Evolutionary conservation across 2,888 invertebrate genomes (phyloP).

Genomic region (Thyatira batis): DNA sequence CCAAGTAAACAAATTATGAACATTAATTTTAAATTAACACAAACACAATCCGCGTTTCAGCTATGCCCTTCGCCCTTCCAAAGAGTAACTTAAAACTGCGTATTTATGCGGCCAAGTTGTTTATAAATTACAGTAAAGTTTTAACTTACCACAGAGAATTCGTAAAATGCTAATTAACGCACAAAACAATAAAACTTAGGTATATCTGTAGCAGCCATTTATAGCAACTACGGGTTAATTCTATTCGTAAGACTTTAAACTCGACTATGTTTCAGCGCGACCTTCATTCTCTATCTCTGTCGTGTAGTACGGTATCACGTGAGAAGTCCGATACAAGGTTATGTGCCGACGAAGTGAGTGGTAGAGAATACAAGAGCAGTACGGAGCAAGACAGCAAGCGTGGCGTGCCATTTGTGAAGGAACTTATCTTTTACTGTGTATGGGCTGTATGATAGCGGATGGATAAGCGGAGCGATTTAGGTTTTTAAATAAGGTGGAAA

Average conservation of each 20-base stretch:
- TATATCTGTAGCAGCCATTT: conserved; percentile 6
- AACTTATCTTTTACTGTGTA: not conserved
- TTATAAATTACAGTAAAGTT: conserved; percentile 27
- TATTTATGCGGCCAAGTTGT: conserved; percentile 29
- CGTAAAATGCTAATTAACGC: conserved; percentile 24
- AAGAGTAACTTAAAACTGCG: conserved; percentile 22
- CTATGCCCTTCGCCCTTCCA: conserved; percentile 18
- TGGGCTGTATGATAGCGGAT: not conserved
- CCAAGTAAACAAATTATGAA: not conserved
- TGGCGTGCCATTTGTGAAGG: not conserved
- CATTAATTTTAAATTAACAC: conserved; percentile 8
- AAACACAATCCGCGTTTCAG: conserved; percentile 17
- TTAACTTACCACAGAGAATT: conserved; percentile 16
- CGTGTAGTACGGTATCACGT: no score
- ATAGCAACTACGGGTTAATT: not conserved
- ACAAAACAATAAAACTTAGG: conserved; percentile 8
- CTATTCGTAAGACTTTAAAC: no score
- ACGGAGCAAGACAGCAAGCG: not conserved
- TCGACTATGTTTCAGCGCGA: no score
- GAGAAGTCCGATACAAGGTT: no score
- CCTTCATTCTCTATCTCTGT: no score
- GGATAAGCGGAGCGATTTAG: not conserved
- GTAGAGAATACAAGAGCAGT: no score
- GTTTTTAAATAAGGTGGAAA: no score
- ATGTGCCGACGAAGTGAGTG: no score